Conservation (phyloP, 2,113 vertebrate species). For the Halcyon malimbica region DNA sequence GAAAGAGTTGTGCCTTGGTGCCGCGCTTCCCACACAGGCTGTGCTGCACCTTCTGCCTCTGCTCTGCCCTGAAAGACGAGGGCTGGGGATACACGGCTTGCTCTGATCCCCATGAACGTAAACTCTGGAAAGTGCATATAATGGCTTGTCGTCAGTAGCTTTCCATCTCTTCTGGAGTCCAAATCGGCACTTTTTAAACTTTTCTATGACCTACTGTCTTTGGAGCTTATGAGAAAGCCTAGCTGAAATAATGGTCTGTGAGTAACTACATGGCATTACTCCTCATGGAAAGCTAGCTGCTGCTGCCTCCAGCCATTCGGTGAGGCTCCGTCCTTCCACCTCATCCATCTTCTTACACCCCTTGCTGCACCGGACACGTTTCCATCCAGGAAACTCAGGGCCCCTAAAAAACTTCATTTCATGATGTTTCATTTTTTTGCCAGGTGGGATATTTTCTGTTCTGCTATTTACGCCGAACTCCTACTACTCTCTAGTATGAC, state of each 20-base stretch:
- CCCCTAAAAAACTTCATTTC: conserved; percentile 18
- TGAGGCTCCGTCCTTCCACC: conserved; percentile 37
- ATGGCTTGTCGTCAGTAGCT: background rate
- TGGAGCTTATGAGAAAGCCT: background rate
- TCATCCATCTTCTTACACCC: conserved; percentile 6
- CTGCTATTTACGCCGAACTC: background rate
- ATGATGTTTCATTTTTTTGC: conserved; percentile 24
- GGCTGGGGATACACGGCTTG: background rate
- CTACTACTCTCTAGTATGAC: background rate
- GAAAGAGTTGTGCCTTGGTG: background rate
- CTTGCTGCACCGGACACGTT: background rate
- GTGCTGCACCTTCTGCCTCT: background rate
- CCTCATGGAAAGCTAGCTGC: background rate
- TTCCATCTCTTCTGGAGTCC: background rate
- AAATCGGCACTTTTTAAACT: background rate
- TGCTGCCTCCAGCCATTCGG: background rate
- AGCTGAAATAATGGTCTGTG: background rate
- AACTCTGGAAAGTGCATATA: background rate
- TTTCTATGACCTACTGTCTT: background rate
- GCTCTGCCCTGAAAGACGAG: background rate
- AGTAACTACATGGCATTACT: background rate
- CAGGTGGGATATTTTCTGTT: conserved; percentile 43
- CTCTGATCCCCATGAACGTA: background rate
- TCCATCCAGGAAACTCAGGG: conserved; percentile 50
- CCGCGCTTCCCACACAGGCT: background rate